Conservation (phyloP, 2,888 invertebrate genomes). For the Eudasyphora cyanicolor region DNA sequence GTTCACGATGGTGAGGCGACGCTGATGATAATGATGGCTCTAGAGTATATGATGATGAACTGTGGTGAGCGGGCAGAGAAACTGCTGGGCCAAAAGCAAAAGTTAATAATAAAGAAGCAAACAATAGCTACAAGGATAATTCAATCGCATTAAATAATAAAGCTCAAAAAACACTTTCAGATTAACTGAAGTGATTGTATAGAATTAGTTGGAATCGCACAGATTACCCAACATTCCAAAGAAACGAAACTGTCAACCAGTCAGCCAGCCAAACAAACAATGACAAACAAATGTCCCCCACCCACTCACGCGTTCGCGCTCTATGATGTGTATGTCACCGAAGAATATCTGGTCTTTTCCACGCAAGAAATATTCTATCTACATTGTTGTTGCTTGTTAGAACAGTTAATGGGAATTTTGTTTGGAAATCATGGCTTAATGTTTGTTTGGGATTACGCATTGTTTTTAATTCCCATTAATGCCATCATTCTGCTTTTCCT, state of each 20-base stretch:
- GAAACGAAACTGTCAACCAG: slow-evolving; percentile 43
- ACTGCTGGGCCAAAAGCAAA: slow-evolving; percentile 50
- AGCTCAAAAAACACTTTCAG: slow-evolving; percentile 73
- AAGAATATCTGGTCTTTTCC: slow-evolving; percentile 30
- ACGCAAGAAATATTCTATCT: slow-evolving; percentile 27
- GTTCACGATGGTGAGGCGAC: slow-evolving; percentile 2
- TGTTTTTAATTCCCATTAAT: slow-evolving; percentile 57
- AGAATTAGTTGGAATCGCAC: slow-evolving; percentile 61
- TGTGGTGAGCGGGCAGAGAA: slow-evolving; percentile 8
- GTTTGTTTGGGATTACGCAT: slow-evolving; percentile 46
- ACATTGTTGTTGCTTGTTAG: slow-evolving; percentile 22
- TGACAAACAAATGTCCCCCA: slow-evolving; percentile 28
- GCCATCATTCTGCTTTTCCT: slow-evolving; percentile 34
- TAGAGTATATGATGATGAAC: not conserved
- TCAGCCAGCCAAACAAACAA: slow-evolving; percentile 26
- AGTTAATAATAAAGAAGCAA: slow-evolving; percentile 58
- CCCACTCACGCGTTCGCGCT: not conserved
- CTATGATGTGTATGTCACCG: slow-evolving; percentile 37
- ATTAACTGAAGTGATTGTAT: slow-evolving; percentile 70
- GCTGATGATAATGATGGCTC: not conserved
- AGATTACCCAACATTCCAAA: slow-evolving; percentile 49
- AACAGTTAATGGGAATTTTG: slow-evolving; percentile 42
- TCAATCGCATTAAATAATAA: slow-evolving; percentile 75
- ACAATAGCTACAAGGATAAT: slow-evolving; percentile 64
- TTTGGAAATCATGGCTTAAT: slow-evolving; percentile 33